Percentiles rank a stretch among this genome's conserved stretches.
These are phyloP conservation scores for Hyperoplus lanceolatus DNA, from an alignment of 2,797 vertebrate species.

Conservation along the genomic window DNA sequence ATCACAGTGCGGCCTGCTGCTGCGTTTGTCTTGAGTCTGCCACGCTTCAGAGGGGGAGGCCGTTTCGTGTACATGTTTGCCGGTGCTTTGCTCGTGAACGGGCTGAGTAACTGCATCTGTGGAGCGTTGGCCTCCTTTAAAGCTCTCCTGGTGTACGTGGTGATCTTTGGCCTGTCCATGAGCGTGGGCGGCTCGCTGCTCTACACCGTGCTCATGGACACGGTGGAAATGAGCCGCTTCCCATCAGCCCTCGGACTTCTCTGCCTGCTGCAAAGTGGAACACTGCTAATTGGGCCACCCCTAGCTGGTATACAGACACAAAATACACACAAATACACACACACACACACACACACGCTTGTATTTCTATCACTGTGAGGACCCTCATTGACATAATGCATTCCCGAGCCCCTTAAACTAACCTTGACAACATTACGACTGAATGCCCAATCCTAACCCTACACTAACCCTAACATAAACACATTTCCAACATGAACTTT, in stretches of 20 bases:
- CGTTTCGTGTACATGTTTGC: slow-evolving; percentile 3
- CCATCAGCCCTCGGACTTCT: not conserved
- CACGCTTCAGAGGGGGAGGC: not conserved
- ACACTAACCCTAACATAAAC: no score
- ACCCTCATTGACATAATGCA: no score
- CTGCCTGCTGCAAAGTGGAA: slow-evolving; percentile 3
- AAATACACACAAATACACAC: not conserved
- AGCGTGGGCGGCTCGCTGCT: not conserved
- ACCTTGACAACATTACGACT: no score
- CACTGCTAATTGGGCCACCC: not conserved
- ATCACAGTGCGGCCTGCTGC: not conserved
- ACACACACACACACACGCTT: not conserved
- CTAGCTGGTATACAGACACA: slow-evolving; percentile 6
- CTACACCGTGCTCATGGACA: slow-evolving; percentile 13
- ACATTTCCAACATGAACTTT: no score
- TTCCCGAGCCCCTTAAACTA: no score
- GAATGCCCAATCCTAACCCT: no score
- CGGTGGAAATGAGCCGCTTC: slow-evolving; percentile 14
- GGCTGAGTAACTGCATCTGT: slow-evolving; percentile 22
- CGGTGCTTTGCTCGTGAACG: not conserved
- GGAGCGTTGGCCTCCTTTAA: not conserved
- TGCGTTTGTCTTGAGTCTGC: slow-evolving; percentile 1
- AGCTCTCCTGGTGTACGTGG: slow-evolving; percentile 1
- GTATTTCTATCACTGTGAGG: no score
- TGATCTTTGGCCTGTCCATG: slow-evolving; percentile 6